Percentiles rank a stretch among this genome's conserved stretches.
phyloP scores from a whole-genome alignment of 2,888 invertebrate genomes.

The Agonopterix heracliana region DNA sequence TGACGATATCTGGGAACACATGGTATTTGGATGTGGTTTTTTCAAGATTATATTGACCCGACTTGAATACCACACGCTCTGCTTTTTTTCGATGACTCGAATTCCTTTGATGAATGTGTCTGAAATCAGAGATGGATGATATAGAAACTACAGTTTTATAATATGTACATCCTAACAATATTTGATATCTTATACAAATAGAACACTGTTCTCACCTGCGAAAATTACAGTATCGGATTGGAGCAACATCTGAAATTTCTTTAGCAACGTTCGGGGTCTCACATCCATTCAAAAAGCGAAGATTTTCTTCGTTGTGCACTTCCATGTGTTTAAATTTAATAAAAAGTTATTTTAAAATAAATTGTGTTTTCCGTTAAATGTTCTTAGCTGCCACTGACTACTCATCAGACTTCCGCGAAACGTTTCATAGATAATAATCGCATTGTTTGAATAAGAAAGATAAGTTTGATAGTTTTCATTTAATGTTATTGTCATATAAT shows the following conservation, averaged over 20 bases:
- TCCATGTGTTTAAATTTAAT: not conserved
- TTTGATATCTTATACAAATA: not conserved
- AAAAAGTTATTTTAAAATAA: not conserved
- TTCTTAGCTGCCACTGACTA: too few relatives aligned
- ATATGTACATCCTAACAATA: too few relatives aligned
- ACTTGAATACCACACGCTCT: constrained; percentile 84
- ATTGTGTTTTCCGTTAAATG: not conserved
- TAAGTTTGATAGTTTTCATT: too few relatives aligned
- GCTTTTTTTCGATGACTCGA: constrained; percentile 26
- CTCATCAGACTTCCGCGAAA: not conserved
- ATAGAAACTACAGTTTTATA: not conserved
- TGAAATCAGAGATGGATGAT: constrained; percentile 14
- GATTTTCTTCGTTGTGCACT: constrained; percentile 1
- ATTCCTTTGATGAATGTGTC: constrained; percentile 26
- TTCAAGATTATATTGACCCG: constrained; percentile 90
- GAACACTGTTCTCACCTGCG: constrained; percentile 3
- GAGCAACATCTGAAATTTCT: not conserved
- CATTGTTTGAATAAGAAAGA: too few relatives aligned
- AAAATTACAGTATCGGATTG: not conserved
- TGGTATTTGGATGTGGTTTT: constrained; percentile 81
- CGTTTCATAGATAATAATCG: not conserved
- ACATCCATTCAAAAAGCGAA: not conserved
- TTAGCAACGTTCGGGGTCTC: not conserved
- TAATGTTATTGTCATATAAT: too few relatives aligned
- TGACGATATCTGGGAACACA: constrained; percentile 85